Evolutionary conservation across 2,888 invertebrate genomes (phyloP).

Genomic region (Cheilosia pagana): DNA sequence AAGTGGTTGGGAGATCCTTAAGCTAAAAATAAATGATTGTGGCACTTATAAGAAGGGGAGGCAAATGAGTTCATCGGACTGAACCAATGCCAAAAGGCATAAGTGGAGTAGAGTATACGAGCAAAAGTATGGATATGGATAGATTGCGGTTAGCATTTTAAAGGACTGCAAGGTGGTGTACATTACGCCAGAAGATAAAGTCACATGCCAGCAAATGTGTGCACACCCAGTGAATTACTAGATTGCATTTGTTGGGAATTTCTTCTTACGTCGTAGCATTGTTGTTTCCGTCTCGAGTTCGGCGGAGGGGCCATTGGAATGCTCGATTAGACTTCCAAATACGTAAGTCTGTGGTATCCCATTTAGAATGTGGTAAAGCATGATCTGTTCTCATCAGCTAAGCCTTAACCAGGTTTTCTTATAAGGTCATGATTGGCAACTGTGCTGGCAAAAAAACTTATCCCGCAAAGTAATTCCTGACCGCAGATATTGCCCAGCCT

Average conservation of each 20-base stretch:
- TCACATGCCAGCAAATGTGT: conserved; percentile 24
- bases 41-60: conserved; percentile 12
- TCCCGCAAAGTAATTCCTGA: too few relatives aligned
- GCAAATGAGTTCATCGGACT: conserved; percentile 62
- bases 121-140: not conserved
- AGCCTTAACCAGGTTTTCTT: too few relatives aligned
- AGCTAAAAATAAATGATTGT: conserved; percentile 67
- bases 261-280: not conserved
- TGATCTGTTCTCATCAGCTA: too few relatives aligned
- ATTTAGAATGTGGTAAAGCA: too few relatives aligned
- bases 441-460: too few relatives aligned
- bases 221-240: not conserved
- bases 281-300: too few relatives aligned
- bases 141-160: not conserved
- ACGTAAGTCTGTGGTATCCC: too few relatives aligned
- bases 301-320: too few relatives aligned
- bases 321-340: too few relatives aligned
- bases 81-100: conserved; percentile 49
- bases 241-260: not conserved
- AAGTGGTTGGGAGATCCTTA: conserved; percentile 61
- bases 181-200: not conserved
- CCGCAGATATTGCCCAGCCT: too few relatives aligned
- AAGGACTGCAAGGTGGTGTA: not conserved
- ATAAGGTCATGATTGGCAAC: too few relatives aligned
- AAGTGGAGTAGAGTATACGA: conserved; percentile 38